Evolutionary conservation across 2,888 invertebrate genomes (phyloP).

Genomic region (Tachina lurida): DNA sequence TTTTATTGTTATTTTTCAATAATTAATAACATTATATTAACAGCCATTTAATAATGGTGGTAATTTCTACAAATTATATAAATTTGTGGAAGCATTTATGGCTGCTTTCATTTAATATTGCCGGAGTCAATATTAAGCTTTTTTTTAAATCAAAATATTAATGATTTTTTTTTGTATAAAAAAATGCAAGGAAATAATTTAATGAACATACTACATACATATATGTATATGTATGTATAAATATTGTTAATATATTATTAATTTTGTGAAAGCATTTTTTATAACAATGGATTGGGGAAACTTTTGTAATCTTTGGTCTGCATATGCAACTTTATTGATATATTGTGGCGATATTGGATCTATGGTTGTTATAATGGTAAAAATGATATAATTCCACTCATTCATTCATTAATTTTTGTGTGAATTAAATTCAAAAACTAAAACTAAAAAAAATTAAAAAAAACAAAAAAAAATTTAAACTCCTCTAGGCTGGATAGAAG

Average conservation of each 20-base stretch:
- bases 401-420: too few species aligned
- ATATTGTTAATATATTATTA: not conserved
- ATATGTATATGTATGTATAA: not conserved
- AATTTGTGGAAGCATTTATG: slow-evolving; percentile 55
- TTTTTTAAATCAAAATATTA: slow-evolving; percentile 16
- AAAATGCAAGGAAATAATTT: not conserved
- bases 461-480: too few species aligned
- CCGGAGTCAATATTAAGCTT: not conserved
- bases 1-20: slow-evolving; percentile 57
- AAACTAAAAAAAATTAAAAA: too few species aligned
- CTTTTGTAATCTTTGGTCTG: too few species aligned
- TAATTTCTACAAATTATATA: slow-evolving; percentile 55
- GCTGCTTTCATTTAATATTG: slow-evolving; percentile 48
- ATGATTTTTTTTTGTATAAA: not conserved
- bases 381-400: too few species aligned
- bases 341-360: too few species aligned
- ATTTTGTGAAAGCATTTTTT: too few species aligned
- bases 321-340: too few species aligned
- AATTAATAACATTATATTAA: slow-evolving; percentile 60
- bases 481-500: too few species aligned
- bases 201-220: not conserved
- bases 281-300: too few species aligned
- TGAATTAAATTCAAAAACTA: too few species aligned
- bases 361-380: too few species aligned
- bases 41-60: slow-evolving; percentile 51